Conservation (phyloP, 1,140 invertebrate genomes). For the Drosophila orosa region DNA sequence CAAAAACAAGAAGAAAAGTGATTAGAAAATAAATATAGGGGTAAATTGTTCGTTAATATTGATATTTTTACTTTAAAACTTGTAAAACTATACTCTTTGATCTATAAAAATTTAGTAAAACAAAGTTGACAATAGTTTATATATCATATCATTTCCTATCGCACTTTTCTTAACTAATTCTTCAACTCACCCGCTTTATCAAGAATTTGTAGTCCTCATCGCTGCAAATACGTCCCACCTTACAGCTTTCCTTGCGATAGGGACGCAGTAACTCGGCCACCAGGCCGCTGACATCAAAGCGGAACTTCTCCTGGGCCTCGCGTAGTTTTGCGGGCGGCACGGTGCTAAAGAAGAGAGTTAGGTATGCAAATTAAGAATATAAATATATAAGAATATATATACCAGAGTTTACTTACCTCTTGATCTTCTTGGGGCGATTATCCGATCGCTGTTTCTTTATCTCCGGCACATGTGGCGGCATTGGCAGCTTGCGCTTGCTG, state of each 20-base stretch:
- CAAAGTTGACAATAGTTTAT: too few relatives aligned
- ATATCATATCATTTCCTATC: neutral
- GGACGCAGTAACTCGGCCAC: slow-evolving; percentile 96
- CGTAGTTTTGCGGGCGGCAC: slow-evolving; percentile 28
- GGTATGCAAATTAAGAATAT: neutral
- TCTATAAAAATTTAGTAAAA: too few relatives aligned
- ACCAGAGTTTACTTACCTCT: slow-evolving; percentile 28
- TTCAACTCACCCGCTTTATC: slow-evolving; percentile 92
- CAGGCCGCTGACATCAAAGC: slow-evolving; percentile 93
- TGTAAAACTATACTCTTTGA: too few relatives aligned
- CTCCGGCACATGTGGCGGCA: slow-evolving; percentile 30
- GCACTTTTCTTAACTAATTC: too few relatives aligned
- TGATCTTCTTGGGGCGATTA: slow-evolving; percentile 39
- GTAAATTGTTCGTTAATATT: too few relatives aligned
- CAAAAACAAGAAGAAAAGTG: neutral
- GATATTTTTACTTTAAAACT: too few relatives aligned
- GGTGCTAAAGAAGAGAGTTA: neutral
- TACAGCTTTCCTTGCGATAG: slow-evolving; percentile 92
- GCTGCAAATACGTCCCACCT: slow-evolving; percentile 92
- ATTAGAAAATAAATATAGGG: too few relatives aligned
- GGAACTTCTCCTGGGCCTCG: slow-evolving; percentile 92
- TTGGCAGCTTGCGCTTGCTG: slow-evolving; percentile 50
- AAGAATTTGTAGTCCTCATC: slow-evolving; percentile 98
- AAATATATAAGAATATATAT: neutral
- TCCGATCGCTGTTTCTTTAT: slow-evolving; percentile 53